Percentiles rank a stretch among this genome's conserved stretches.
Conservation (phyloP, 1,140 invertebrate species). For the Phymorhynchus buccinoides region DNA sequence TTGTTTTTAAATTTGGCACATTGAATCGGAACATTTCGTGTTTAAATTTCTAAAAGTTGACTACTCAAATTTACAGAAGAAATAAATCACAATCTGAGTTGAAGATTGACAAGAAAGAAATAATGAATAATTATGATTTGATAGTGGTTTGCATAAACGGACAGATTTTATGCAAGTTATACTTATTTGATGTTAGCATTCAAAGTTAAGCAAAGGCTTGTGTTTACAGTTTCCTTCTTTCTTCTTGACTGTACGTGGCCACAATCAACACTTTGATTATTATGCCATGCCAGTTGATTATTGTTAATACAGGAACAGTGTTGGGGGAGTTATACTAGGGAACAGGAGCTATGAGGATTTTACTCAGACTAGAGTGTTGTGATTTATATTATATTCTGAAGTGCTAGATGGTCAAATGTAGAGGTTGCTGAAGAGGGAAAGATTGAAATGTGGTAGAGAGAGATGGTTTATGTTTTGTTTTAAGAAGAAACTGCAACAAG, state of each 20-base stretch:
- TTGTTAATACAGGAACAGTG: neutral
- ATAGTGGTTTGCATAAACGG: neutral
- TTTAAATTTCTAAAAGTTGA: no score
- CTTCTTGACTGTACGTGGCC: no score
- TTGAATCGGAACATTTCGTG: no score
- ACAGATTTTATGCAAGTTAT: neutral
- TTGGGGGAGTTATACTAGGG: neutral
- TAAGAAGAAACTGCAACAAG: neutral
- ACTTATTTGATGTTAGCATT: neutral
- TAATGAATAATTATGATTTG: no score
- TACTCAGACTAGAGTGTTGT: neutral
- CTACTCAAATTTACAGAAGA: no score
- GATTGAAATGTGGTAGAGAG: neutral
- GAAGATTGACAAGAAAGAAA: no score
- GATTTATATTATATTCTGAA: neutral
- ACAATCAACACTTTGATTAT: no score
- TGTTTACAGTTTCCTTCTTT: no score
- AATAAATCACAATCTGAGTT: no score
- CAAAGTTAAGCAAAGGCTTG: neutral
- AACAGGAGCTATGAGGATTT: neutral
- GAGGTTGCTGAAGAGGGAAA: no score
- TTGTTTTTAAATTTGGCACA: no score
- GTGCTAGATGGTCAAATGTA: no score
- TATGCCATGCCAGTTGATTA: neutral
- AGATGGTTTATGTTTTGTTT: neutral